Base-by-base conservation (phyloP, 2,888 invertebrate species). In the Drosophila anceps region DNA sequence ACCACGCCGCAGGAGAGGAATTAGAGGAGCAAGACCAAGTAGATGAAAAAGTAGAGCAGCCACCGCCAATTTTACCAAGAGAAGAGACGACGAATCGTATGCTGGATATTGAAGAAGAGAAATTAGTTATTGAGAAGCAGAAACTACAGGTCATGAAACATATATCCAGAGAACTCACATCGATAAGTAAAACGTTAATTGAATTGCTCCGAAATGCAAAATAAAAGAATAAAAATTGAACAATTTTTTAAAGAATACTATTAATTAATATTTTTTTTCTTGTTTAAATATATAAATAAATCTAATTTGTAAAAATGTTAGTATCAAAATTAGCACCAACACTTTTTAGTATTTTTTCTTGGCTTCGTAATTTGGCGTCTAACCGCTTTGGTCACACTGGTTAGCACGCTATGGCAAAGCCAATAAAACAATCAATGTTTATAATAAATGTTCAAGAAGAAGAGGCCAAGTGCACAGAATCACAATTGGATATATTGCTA, bases 401-500 rank as follows among this genome's bases (percentile, higher is more conserved):
- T 8, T 8, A 1, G 4, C 31, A 58, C 43, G 60, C 55, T 51
- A 67, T 76, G 79, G 62, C 58, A 41, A 48, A 66, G 37, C 64
- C 53, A 33, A 39, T 24, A 37, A 73, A 71, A 29, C 51, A 37
- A 50, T 51, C 48, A 8, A 84, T 88, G 88, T 84, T 76, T 81
- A 50, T 76, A 20, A 75, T 84, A 69, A 88, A 83, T 70, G 50
- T 74, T 8, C 80, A 60, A 12, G 83, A 65, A 18, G 83, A 88
- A 39, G 73, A 75, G 37, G 76, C 70, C 1, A 86, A 76, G 53
- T 83, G 84, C 44, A 88, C 74, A 9, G 84, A 84, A 44, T 76
- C 84, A 2, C 84, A 83, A 13, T 37, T 86, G 27, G 88, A 84
- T 51, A 84, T 84, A 54, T 54, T 84, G n/a, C 55, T 85, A 0